These are phyloP conservation scores for Trypoxylon attenuatum DNA, from an alignment of 2,888 invertebrate species.

Conservation along the genomic window DNA sequence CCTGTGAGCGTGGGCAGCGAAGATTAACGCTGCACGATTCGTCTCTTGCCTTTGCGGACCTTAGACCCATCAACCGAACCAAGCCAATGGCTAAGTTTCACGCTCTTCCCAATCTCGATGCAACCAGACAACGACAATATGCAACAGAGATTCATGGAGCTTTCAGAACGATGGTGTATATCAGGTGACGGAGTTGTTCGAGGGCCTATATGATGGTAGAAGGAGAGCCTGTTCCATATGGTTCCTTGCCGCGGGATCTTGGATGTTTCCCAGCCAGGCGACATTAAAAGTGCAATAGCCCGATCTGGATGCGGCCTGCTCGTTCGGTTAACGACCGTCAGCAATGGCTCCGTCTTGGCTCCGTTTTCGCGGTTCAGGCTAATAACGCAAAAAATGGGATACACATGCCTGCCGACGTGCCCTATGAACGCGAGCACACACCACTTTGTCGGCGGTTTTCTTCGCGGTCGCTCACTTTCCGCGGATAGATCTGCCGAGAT, in stretches of 20 bases:
- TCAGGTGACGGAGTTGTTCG: too few species aligned
- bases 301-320: slow-evolving; percentile 52
- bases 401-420: not conserved
- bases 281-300: slow-evolving; percentile 69
- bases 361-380: slow-evolving; percentile 32
- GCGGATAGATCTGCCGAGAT: slow-evolving; percentile 29
- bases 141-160: too few species aligned
- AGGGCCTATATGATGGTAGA: too few species aligned
- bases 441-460: slow-evolving; percentile 27
- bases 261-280: slow-evolving; percentile 61
- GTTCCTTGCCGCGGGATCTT: slow-evolving; percentile 54
- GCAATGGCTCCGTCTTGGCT: slow-evolving; percentile 60
- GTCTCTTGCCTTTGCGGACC: too few species aligned
- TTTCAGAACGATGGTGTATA: too few species aligned
- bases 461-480: slow-evolving; percentile 23
- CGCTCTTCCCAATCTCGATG: too few species aligned
- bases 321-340: slow-evolving; percentile 61
- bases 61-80: too few species aligned
- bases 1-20: slow-evolving; percentile 48
- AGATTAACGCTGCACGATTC: slow-evolving; percentile 37
- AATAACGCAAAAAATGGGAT: slow-evolving; percentile 27
- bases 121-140: too few species aligned
- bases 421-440: slow-evolving; percentile 27
- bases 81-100: too few species aligned
- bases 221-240: too few species aligned